Evolutionary conservation across 2,888 invertebrate species (phyloP).

Genomic region (Achlya flavicornis): DNA sequence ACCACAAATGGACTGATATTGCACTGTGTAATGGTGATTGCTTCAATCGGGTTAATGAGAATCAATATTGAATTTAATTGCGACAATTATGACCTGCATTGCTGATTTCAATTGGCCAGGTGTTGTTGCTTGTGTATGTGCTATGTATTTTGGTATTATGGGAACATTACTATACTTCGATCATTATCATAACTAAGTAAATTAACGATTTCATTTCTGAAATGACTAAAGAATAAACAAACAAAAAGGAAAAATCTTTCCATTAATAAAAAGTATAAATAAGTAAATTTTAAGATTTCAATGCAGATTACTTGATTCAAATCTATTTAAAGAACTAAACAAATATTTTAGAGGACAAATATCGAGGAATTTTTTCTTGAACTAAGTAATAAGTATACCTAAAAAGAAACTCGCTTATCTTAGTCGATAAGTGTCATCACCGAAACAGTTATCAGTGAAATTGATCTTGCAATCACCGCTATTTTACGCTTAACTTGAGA

Average conservation of each 20-base stretch:
- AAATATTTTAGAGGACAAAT: too few species aligned
- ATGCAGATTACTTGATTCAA: too few species aligned
- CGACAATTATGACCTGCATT: background rate
- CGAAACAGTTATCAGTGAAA: background rate
- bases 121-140: background rate
- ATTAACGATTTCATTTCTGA: too few species aligned
- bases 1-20: background rate
- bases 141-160: background rate
- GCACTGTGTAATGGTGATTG: background rate
- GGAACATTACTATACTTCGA: background rate
- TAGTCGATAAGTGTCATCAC: background rate
- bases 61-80: slow-evolving; percentile 7
- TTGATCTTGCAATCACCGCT: background rate
- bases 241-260: too few species aligned
- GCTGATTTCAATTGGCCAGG: background rate
- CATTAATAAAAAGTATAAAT: too few species aligned
- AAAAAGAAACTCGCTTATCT: background rate
- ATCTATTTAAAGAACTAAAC: too few species aligned
- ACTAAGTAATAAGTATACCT: background rate
- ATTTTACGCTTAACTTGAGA: background rate
- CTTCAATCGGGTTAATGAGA: slow-evolving; percentile 1
- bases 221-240: too few species aligned
- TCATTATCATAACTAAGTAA: too few species aligned
- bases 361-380: background rate
- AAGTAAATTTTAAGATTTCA: too few species aligned